phyloP scores from a whole-genome alignment of 64 coral and sea anemone species.

The Stichodactyla mertensii region DNA sequence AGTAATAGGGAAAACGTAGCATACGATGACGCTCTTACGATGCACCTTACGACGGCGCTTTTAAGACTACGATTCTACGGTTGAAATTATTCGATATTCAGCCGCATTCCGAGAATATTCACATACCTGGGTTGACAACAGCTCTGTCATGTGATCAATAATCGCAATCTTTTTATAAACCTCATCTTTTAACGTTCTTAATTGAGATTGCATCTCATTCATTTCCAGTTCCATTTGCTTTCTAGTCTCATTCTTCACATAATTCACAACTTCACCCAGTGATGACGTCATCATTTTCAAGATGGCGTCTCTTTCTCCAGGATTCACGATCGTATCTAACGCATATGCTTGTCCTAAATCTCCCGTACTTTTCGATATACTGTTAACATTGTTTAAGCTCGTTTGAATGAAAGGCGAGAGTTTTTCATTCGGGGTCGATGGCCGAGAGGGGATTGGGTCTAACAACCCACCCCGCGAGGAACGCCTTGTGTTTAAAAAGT shows the following conservation, averaged over 20 bases:
- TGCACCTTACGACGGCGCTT: not conserved
- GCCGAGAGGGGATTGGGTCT: not conserved
- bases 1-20: too few relatives aligned
- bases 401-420: not conserved
- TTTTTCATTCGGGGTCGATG: not conserved
- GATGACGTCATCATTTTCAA: conserved; percentile 21
- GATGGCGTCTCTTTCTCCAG: conserved; percentile 1
- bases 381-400: not conserved
- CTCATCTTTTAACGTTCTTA: conserved; percentile 6
- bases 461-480: conserved; percentile 11
- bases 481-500: conserved; percentile 14
- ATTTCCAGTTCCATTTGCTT: not conserved
- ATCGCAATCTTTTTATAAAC: not conserved
- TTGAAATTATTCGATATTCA: too few relatives aligned
- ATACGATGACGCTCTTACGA: too few relatives aligned
- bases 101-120: not conserved
- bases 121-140: not conserved
- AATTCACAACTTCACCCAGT: conserved; percentile 6
- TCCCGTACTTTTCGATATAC: not conserved
- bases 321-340: not conserved
- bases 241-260: not conserved
- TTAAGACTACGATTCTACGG: too few relatives aligned
- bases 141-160: conserved; percentile 7
- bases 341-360: not conserved
- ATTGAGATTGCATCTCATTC: not conserved